Evolutionary conservation across 2,113 vertebrate genomes (phyloP).

Genomic region (Proteles cristata): DNA sequence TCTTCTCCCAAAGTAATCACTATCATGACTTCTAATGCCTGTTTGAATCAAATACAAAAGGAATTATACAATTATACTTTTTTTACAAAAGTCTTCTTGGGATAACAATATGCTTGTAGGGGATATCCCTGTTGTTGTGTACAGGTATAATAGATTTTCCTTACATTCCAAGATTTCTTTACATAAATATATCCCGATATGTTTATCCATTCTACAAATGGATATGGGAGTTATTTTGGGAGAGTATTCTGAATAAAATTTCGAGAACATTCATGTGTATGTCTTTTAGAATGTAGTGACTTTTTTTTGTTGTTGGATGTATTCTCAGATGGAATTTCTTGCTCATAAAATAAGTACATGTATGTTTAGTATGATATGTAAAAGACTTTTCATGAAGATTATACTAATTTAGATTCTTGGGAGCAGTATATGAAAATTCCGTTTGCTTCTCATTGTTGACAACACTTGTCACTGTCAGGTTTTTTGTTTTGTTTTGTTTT

Average conservation of each 20-base stretch:
- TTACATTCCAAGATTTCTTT: not conserved
- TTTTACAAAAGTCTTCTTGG: not conserved
- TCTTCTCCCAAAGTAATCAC: not conserved
- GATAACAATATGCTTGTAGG: not conserved
- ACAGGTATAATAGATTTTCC: not conserved
- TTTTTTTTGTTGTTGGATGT: not conserved
- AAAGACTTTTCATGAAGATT: not conserved
- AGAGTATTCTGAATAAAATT: not conserved
- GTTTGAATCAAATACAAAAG: not conserved
- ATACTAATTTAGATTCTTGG: not conserved
- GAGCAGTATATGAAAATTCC: not conserved
- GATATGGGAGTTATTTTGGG: not conserved
- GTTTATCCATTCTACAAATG: not conserved
- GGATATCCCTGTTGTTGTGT: not conserved
- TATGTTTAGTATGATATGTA: not conserved
- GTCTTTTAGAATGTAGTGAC: not conserved
- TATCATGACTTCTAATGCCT: not conserved
- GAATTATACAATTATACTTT: not conserved
- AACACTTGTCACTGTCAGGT: not conserved
- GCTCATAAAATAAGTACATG: not conserved
- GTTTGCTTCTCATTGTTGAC: not conserved
- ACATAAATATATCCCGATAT: not conserved
- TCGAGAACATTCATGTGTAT: not conserved
- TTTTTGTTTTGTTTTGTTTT: not conserved
- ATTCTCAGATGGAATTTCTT: not conserved